Evolutionary conservation across 2,888 invertebrate species (phyloP), one percentile per base, ranked within the genome.

Genomic region (Polymixis flavicincta): DNA sequence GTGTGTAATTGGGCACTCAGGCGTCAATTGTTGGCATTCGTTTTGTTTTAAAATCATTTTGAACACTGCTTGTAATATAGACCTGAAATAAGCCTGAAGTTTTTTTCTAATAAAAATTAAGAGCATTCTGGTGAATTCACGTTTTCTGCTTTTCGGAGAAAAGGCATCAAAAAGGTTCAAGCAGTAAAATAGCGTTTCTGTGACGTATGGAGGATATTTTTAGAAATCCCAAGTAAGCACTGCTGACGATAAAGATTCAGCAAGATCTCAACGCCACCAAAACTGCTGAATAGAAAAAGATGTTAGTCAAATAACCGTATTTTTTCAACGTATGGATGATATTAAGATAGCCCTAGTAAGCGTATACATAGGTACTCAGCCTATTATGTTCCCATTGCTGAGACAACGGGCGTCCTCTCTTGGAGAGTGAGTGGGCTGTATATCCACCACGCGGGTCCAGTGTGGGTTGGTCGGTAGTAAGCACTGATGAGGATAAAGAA

Each of bases 121-220:
- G 22, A 61, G 0, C 3, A 25, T 22, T 60, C 1, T 0, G 14
- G 37, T 63, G 7, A 76, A 50, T 55, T 55, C 48, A 25, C 13
- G 6, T 28, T 59, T 22, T 60, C 13, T 55, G 45, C 32, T 28
- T 48, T 76, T 75, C 59, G 13, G 19, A 5, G 0, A 65, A 76
- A 75, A n/a, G 57, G 22, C 17, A 59, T 28, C 19, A 22, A 50
- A 70, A 28, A 37, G 48, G 14, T n/a, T 32, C 0, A 1, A 14
- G 14, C 14, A 28, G 6, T 50, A 28, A 48, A 48, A 50, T 37
- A 61, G 13, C 6, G 5, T 32, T 22, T 17, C 14, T 54, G 45
- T 25, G 45, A 71, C n/a, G 9, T 45, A 45, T 55, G 54, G 5
- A 45, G 4, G 2, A 50, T 50, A 63, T 63, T 79, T 32, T n/a